These are phyloP conservation scores for Natator depressus DNA, from an alignment of 2,113 vertebrate species.

Conservation along the genomic window DNA sequence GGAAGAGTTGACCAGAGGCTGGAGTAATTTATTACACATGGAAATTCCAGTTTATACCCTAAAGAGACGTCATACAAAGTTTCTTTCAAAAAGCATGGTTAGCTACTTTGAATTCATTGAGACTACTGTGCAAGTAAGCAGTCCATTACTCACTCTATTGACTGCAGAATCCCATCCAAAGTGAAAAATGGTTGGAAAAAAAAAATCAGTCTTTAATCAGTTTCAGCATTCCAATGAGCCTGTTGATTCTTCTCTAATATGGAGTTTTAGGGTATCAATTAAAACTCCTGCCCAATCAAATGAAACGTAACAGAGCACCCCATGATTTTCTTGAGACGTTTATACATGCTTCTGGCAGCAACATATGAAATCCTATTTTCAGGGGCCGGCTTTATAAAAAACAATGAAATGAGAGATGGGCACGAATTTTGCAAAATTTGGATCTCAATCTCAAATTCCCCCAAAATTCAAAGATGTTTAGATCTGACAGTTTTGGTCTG, in stretches of 20 bases:
- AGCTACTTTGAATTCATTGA: neutral
- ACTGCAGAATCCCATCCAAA: neutral
- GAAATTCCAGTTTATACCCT: neutral
- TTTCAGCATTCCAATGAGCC: neutral
- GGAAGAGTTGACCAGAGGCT: neutral
- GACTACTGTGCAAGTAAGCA: neutral
- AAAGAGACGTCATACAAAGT: neutral
- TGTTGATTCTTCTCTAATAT: neutral
- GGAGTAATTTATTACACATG: neutral
- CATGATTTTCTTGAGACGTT: neutral
- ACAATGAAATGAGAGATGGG: neutral
- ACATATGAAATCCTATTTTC: neutral
- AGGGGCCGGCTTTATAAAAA: slow-evolving; percentile 19
- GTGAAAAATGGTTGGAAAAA: neutral
- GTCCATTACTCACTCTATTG: neutral
- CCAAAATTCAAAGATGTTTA: neutral
- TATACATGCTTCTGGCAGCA: neutral
- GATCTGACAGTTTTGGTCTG: neutral
- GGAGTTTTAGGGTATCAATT: neutral
- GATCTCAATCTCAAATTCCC: neutral
- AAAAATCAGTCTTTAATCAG: neutral
- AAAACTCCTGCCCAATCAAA: neutral
- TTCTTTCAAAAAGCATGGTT: neutral
- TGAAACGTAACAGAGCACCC: neutral
- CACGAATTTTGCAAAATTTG: neutral